These are phyloP conservation scores for Stigmatopora nigra DNA, from an alignment of 2,113 vertebrate genomes.

Conservation along the genomic window DNA sequence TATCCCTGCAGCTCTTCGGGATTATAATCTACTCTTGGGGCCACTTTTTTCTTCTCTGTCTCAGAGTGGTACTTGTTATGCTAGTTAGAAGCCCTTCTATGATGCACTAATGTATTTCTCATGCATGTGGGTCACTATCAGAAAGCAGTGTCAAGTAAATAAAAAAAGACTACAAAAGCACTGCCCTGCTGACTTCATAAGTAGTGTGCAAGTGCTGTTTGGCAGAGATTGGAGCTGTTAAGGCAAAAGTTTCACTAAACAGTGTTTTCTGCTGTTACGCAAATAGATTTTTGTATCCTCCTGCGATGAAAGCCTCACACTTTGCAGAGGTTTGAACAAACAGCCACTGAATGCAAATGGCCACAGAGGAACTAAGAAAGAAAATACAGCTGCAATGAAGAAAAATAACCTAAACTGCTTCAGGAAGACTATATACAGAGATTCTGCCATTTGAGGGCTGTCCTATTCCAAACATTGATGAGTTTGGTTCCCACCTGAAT, in stretches of 20 bases:
- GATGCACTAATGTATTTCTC: conserved; percentile 13
- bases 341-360: conserved; percentile 21
- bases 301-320: conserved; percentile 1
- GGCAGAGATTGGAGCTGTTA: conserved; percentile 3
- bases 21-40: conserved; percentile 25
- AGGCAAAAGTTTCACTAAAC: neutral
- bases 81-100: conserved; percentile 15
- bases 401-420: conserved; percentile 9
- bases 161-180: neutral
- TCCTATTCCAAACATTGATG: conserved; percentile 6
- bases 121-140: conserved; percentile 16
- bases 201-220: neutral
- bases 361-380: conserved; percentile 24
- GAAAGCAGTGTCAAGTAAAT: neutral
- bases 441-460: conserved; percentile 28
- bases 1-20: conserved; percentile 19
- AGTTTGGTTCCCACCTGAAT: conserved; percentile 25
- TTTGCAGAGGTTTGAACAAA: conserved; percentile 43
- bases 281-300: neutral
- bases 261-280: conserved; percentile 1
- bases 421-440: conserved; percentile 24
- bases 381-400: conserved; percentile 17
- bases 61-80: conserved; percentile 18
- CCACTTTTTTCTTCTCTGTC: conserved; percentile 18
- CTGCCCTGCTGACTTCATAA: conserved; percentile 1